Evolutionary conservation across 2,888 invertebrate genomes (phyloP).

Genomic region (Cheilosia pagana): DNA sequence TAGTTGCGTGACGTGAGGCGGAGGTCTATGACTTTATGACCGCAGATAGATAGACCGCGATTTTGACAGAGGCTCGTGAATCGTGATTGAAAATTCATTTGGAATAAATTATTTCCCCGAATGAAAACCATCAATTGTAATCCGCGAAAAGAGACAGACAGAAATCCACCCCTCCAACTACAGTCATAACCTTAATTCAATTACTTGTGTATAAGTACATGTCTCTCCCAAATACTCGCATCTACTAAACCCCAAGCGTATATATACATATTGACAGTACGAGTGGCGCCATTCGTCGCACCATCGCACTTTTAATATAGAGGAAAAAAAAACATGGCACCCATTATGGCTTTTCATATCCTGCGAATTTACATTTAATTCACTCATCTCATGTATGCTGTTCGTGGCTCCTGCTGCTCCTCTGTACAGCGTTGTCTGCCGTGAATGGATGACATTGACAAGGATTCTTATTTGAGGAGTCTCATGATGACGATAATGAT

Average conservation of each 20-base stretch:
- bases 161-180: slow-evolving; percentile 10
- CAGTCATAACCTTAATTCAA: slow-evolving; percentile 68
- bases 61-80: no score
- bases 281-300: slow-evolving; percentile 79
- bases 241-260: slow-evolving; percentile 32
- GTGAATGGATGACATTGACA: slow-evolving; percentile 72
- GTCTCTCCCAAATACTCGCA: slow-evolving; percentile 43
- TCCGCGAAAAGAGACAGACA: neutral
- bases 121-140: neutral
- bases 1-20: no score
- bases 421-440: slow-evolving; percentile 22
- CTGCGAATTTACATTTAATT: slow-evolving; percentile 75
- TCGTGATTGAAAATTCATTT: neutral
- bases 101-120: neutral
- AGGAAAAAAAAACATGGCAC: slow-evolving; percentile 61
- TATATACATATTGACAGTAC: slow-evolving; percentile 58
- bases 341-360: slow-evolving; percentile 75
- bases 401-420: slow-evolving; percentile 20
- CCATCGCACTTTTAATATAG: slow-evolving; percentile 68
- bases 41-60: no score
- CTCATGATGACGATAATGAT: slow-evolving; percentile 75
- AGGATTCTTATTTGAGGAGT: slow-evolving; percentile 73
- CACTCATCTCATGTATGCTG: slow-evolving; percentile 66
- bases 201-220: slow-evolving; percentile 59
- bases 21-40: no score